Evolutionary conservation across 2,797 vertebrate genomes (phyloP).

Genomic region (Takifugu rubripes): DNA sequence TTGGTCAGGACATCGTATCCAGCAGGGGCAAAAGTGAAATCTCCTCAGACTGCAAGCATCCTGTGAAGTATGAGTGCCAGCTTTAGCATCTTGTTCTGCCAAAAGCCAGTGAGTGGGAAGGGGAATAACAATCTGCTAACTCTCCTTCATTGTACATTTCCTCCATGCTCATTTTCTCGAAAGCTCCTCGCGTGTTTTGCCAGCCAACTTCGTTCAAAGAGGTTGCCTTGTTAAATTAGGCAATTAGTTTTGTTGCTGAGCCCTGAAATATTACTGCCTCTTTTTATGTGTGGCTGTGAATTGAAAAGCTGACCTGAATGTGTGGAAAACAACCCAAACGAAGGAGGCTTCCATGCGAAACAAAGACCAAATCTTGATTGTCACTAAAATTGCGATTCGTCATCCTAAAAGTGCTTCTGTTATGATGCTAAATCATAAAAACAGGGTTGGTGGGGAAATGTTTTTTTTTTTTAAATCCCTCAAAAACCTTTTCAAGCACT

Average conservation of each 20-base stretch:
- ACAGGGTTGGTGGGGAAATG: too few species aligned
- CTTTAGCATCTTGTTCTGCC: constrained; percentile 25
- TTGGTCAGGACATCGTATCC: constrained; percentile 34
- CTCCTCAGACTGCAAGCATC: constrained; percentile 36
- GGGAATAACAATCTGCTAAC: constrained; percentile 35
- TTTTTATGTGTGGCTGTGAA: constrained; percentile 23
- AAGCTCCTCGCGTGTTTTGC: constrained; percentile 45
- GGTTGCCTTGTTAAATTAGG: constrained; percentile 56
- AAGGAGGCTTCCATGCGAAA: background rate
- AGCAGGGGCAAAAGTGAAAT: constrained; percentile 47
- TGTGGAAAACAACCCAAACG: background rate
- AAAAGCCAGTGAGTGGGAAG: constrained; percentile 15
- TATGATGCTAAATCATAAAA: too few species aligned
- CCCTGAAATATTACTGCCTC: constrained; percentile 16
- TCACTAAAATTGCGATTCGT: too few species aligned
- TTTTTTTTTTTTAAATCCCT: too few species aligned
- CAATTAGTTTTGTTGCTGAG: constrained; percentile 45
- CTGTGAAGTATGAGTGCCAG: constrained; percentile 38
- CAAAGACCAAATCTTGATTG: background rate
- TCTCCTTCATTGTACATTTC: constrained; percentile 50
- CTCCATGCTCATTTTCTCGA: constrained; percentile 54
- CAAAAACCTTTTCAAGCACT: too few species aligned
- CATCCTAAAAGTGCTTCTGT: too few species aligned
- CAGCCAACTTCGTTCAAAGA: constrained; percentile 35
- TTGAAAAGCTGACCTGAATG: constrained; percentile 13